Conservation (phyloP, 1,140 invertebrate genomes). For the Drosophila athabasca region DNA sequence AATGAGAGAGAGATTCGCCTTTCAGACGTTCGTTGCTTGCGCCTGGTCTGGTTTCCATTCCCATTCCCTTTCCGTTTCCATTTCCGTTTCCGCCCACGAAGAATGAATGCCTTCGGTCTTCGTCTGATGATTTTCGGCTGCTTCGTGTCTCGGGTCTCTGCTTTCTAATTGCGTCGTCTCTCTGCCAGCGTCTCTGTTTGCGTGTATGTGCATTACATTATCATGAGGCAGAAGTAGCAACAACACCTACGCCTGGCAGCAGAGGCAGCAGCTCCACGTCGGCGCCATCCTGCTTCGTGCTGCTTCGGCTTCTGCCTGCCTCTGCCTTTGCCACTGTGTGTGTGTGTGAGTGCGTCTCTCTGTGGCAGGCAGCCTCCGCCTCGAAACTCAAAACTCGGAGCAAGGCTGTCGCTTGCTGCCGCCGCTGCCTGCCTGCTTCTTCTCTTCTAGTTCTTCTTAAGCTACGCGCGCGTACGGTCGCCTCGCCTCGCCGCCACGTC, state of each 20-base stretch:
- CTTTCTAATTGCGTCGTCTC: conserved; percentile 75
- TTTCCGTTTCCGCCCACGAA: conserved; percentile 44
- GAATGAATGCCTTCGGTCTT: conserved; percentile 62
- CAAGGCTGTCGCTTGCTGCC: conserved; percentile 46
- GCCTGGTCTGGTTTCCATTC: conserved; percentile 7
- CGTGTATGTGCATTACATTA: conserved; percentile 72
- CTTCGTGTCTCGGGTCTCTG: conserved; percentile 57
- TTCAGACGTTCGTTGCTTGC: conserved; percentile 11
- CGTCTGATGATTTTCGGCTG: conserved; percentile 54
- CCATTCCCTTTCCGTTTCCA: neutral
- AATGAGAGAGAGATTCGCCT: conserved; percentile 21
- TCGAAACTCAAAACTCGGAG: too few relatives aligned
- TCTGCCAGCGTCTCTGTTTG: conserved; percentile 33
- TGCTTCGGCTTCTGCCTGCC: conserved; percentile 49
- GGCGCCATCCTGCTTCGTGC: conserved; percentile 40
- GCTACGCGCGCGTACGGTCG: conserved; percentile 78
- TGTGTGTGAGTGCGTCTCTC: conserved; percentile 20
- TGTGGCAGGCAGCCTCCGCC: too few relatives aligned
- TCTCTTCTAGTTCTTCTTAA: conserved; percentile 83
- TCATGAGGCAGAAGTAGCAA: conserved; percentile 53
- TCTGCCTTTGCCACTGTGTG: conserved; percentile 35
- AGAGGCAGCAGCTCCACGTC: conserved; percentile 42
- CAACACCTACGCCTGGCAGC: conserved; percentile 45
- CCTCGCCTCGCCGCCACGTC: conserved; percentile 32
- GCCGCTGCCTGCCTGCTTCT: conserved; percentile 74